Base-by-base conservation (phyloP, 37 sponge, comb jelly and placozoan genomes). In the Ianthella basta region DNA sequence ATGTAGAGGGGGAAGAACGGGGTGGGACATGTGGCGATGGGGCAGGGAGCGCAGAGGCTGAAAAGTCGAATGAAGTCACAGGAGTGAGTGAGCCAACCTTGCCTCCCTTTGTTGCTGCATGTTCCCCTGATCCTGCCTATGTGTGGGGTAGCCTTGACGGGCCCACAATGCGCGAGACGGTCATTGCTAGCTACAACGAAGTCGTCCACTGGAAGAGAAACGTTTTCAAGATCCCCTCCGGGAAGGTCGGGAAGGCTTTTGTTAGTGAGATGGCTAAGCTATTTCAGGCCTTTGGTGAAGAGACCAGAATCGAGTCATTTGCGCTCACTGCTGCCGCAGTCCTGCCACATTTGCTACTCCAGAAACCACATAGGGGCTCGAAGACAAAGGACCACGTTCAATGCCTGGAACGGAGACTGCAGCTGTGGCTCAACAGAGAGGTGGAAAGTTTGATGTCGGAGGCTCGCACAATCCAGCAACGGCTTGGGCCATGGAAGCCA, bases 151-250 rank as follows among this genome's bases (percentile, higher is more conserved):
- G 27, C 29, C 66, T 64, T 64, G 66, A 64, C 27, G 66, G 66
- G 8, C 23, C 23, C 23, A 64, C 27, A 16, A 29, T 64, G 23
- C 8, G 21, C 66, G 66, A 64, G 27, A 30, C 23, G 27, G 66
- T 64, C n/a, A 64, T 29, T 16, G 34, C 34, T 35, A 21, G 50
- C 75, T 74, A 74, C 32, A n/a, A 36, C 23, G 50, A 74, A 40
- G 20, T 74, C 20, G 75, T 74, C 16, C 50, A 40, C 38, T 74
- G 75, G 75, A 8, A 18, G 16, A 36, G 50, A 18, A 74, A 74
- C 32, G 16, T 74, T 12, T 74, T 74, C 50, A 74, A 74, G 34
- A 13, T 74, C 15, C 75, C 75, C n/a, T 41, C 40, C 25, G 75
- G 75, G 15, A 74, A 74, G 16, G 38, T 18, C 20, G 75, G 75